Evolutionary conservation across 30 jellyfish, hydroid and myxozoan species (phyloP), one percentile per base, ranked within the genome.

Genomic region (Aurelia sp.): DNA sequence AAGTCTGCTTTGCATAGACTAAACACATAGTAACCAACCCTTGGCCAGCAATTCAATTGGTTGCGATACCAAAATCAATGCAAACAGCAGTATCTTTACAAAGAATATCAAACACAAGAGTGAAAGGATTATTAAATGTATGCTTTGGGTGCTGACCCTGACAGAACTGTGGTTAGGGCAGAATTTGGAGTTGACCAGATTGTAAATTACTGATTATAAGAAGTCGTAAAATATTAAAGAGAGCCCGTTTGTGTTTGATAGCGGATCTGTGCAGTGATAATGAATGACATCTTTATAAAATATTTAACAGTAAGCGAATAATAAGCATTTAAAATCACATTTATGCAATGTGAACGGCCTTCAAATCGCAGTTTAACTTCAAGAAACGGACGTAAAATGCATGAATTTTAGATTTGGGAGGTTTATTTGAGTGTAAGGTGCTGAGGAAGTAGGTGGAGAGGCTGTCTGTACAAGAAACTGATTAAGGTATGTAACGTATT

Each of bases 151-250:
- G 41, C 9, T 35, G 66, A 71, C 20, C 20, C 30, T 44, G 81
- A 44, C 19, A 12, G n/a, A 65, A 40, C 53, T 71, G 86, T 58
- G 86, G 86, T 75, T 23, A 59, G 61, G 75, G 33, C 35, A 19
- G 85, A 73, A 11, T 59, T 30, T 55, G 74, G 86, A 58, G 50
- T 13, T 75, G 50, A 57, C 76, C 75, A 75, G 76, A 58, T 23
- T 58, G 17, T 59, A 62, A 59, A 75, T 75, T 6, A 75, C 53
- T 57, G 55, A 31, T 75, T 19, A 59, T 13, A 22, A 31, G 19
- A 22, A 48, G 67, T 19, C 71, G 84, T 75, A 63, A 75, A 75
- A 75, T 75, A 55, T 75, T 75, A 75, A 75, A 41, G 72, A 75
- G 86, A 35, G 50, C 59, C 31, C 71, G 53, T 47, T 15, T 73